phyloP scores from a whole-genome alignment of 2,888 invertebrate species.

The Stramonita haemastoma region DNA sequence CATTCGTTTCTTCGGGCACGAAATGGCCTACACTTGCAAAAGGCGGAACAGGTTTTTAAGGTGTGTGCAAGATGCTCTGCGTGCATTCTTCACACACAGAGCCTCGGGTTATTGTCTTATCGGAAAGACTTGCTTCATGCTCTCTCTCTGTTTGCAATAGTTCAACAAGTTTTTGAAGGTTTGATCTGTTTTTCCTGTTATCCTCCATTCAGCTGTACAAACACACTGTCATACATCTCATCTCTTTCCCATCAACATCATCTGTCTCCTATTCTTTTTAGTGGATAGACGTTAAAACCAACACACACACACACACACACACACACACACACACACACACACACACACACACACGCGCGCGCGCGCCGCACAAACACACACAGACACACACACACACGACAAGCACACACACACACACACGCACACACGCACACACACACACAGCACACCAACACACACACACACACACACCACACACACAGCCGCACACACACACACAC shows the following conservation, averaged over 20 bases:
- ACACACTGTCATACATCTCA: too few relatives aligned
- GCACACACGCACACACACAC: not conserved
- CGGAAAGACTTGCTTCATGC: too few relatives aligned
- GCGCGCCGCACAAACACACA: not conserved
- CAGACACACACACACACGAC: conserved; percentile 7
- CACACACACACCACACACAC: not conserved
- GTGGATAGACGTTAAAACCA: not conserved
- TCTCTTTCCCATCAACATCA: not conserved
- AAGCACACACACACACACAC: not conserved
- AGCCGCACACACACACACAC: not conserved
- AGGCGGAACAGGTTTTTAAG: too few relatives aligned
- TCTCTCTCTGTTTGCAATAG: too few relatives aligned
- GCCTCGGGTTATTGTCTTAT: too few relatives aligned
- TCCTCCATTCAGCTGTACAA: too few relatives aligned
- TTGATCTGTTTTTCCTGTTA: too few relatives aligned
- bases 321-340: not conserved
- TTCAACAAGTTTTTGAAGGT: too few relatives aligned
- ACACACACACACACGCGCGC: not conserved
- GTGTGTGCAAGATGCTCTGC: too few relatives aligned
- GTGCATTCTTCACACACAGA: too few relatives aligned
- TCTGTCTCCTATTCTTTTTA: not conserved
- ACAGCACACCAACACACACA: conserved; percentile 3
- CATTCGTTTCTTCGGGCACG: too few relatives aligned
- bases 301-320: conserved; percentile 4
- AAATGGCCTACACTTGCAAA: too few relatives aligned